phyloP scores from a whole-genome alignment of 92 coral and sea anemone species.

The Muricea muricata region DNA sequence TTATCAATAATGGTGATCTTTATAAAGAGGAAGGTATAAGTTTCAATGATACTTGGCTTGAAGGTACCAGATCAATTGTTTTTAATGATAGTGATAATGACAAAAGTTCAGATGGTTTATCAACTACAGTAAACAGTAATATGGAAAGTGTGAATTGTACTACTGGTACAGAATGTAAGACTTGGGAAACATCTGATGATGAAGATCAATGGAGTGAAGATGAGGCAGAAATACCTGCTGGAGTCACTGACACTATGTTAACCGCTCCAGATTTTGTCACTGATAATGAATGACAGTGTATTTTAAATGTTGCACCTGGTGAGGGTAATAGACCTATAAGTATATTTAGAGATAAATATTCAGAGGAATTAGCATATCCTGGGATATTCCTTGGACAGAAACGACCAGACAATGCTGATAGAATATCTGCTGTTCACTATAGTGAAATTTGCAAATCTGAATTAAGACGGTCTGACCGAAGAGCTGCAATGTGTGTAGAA shows the following conservation, averaged over 20 bases:
- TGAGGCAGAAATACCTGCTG: conserved; percentile 38
- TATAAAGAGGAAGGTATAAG: too few relatives aligned
- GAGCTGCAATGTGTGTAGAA: conserved; percentile 53
- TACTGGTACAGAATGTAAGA: neutral
- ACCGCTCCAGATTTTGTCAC: conserved; percentile 45
- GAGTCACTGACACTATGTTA: conserved; percentile 67
- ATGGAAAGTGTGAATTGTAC: neutral
- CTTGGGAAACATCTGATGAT: neutral
- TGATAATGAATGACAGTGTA: conserved; percentile 31
- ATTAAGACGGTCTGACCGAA: conserved; percentile 41
- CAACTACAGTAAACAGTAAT: conserved; percentile 13
- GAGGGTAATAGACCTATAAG: conserved; percentile 52
- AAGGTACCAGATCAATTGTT: too few relatives aligned
- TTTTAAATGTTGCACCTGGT: conserved; percentile 44
- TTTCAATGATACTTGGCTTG: too few relatives aligned
- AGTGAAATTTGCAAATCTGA: conserved; percentile 58
- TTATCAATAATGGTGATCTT: too few relatives aligned
- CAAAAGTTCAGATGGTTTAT: conserved; percentile 47
- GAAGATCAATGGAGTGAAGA: conserved; percentile 10
- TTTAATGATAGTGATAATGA: conserved; percentile 7
- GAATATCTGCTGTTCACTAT: conserved; percentile 18
- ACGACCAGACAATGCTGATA: conserved; percentile 52
- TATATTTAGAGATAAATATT: conserved; percentile 48
- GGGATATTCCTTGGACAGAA: conserved; percentile 62
- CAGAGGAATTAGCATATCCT: conserved; percentile 62